These are phyloP conservation scores for Tenthredo amoena DNA, from an alignment of 2,888 invertebrate genomes.

Conservation along the genomic window DNA sequence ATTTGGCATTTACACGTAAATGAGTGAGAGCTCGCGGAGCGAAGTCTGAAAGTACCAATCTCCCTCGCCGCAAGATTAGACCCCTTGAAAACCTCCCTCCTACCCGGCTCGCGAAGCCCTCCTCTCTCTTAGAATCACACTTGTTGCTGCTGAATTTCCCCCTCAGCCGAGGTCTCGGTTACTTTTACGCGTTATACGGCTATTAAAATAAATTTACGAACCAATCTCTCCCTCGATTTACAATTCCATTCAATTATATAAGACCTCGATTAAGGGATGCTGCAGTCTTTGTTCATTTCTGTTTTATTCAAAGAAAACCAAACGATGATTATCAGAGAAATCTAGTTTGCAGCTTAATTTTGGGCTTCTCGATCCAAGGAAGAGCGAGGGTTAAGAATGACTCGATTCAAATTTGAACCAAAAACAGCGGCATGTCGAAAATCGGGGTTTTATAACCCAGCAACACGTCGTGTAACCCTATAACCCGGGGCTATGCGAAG, in stretches of 20 bases:
- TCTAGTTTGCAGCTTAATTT: neutral
- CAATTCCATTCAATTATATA: slow-evolving; percentile 31
- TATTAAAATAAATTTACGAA: slow-evolving; percentile 50
- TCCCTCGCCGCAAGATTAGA: slow-evolving; percentile 49
- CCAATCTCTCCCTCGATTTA: slow-evolving; percentile 27
- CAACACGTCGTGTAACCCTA: neutral
- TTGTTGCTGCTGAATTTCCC: slow-evolving; percentile 72
- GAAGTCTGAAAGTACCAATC: slow-evolving; percentile 44
- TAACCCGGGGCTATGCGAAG: neutral
- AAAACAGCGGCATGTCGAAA: neutral
- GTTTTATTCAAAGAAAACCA: neutral
- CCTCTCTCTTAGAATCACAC: slow-evolving; percentile 72
- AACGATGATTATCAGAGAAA: neutral
- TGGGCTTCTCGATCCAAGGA: neutral
- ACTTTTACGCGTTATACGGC: slow-evolving; percentile 59
- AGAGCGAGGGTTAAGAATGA: neutral
- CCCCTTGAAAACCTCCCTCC: slow-evolving; percentile 16
- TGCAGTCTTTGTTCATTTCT: neutral
- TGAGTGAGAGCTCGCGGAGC: slow-evolving; percentile 14
- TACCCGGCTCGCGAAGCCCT: neutral
- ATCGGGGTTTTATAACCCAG: neutral
- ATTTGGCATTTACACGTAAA: slow-evolving; percentile 45
- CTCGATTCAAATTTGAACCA: neutral
- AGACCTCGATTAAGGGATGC: neutral
- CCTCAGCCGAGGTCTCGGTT: slow-evolving; percentile 61